phyloP scores from a whole-genome alignment of 2,888 invertebrate genomes.

The Lasioglossum zephyrum region DNA sequence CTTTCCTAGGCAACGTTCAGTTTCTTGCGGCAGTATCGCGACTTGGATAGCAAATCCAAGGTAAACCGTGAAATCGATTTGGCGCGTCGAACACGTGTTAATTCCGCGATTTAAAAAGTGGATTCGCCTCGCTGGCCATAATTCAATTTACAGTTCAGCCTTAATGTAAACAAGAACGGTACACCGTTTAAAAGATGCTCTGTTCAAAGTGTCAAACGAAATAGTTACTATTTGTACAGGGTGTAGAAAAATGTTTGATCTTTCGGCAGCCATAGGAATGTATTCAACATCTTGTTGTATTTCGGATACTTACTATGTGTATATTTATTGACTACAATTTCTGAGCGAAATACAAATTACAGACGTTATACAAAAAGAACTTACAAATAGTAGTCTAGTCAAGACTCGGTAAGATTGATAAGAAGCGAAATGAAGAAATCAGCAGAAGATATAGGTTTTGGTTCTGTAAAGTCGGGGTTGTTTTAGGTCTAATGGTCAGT shows the following conservation, averaged over 20 bases:
- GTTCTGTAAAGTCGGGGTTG: too few species aligned
- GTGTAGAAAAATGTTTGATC: background rate
- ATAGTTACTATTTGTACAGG: background rate
- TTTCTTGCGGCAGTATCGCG: background rate
- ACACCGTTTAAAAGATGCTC: background rate
- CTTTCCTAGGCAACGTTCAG: background rate
- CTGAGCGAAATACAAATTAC: too few species aligned
- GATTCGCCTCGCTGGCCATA: background rate
- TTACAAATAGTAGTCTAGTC: too few species aligned
- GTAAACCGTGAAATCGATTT: background rate
- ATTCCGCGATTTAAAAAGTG: background rate
- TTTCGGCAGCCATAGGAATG: too few species aligned
- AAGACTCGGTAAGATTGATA: too few species aligned
- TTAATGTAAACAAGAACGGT: background rate
- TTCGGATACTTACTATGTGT: too few species aligned
- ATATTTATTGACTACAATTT: too few species aligned
- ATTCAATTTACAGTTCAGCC: slow-evolving; percentile 6
- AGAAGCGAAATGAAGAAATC: too few species aligned
- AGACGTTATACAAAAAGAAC: too few species aligned
- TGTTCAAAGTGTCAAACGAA: background rate
- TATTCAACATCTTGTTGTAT: too few species aligned
- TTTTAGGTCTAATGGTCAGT: too few species aligned
- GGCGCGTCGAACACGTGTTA: background rate
- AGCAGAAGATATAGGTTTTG: too few species aligned
- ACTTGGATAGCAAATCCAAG: background rate